Base-by-base conservation (phyloP, 2,888 invertebrate genomes). In the Drosophila nr. fundita region DNA sequence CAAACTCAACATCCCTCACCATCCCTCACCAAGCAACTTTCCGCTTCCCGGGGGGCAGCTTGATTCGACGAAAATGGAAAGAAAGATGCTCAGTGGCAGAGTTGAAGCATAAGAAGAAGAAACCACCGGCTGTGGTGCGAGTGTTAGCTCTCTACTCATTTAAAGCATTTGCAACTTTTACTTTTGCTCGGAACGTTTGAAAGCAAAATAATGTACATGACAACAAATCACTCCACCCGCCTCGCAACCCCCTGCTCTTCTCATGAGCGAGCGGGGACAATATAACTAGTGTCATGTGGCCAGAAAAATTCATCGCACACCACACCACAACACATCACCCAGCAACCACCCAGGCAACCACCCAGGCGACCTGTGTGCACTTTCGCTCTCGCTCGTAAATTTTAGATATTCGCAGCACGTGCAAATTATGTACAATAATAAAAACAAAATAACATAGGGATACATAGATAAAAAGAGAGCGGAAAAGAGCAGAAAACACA, bases 321-420 rank as follows among this genome's bases (percentile, higher is more conserved):
- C 10, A 42, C 42, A 34, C 38, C 36, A 21, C 18, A 40, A n/a
- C n/a, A n/a, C n/a, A n/a, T 29, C 49, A 21, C 32, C 32, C 29
- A 49, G 60, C 38, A 34, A 45, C 15, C 30, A 29, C 30, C 49
- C 53, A 45, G 29, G 15, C 40, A 59, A 30, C 63, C 72, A 68
- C 63, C 69, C 57, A 62, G 32, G 13, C 78, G 45, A 88, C 88
- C 83, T 86, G 78, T 83, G 76, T 80, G 89, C 89, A 83, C 85
- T 86, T 88, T 85, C 89, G 71, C 73, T 80, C 63, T 73, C 68
- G 68, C 66, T 80, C 83, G 83, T 85, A 89, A 85, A 89, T 85
- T 89, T 90, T 85, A 86, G 79, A 87, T 83, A 90, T 90, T 90
- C 89, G 77, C 74, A 83, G 85, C 90, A 90, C 89, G 89, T 90